phyloP scores from a whole-genome alignment of 2,113 vertebrate species.

The Epinephelus moara region DNA sequence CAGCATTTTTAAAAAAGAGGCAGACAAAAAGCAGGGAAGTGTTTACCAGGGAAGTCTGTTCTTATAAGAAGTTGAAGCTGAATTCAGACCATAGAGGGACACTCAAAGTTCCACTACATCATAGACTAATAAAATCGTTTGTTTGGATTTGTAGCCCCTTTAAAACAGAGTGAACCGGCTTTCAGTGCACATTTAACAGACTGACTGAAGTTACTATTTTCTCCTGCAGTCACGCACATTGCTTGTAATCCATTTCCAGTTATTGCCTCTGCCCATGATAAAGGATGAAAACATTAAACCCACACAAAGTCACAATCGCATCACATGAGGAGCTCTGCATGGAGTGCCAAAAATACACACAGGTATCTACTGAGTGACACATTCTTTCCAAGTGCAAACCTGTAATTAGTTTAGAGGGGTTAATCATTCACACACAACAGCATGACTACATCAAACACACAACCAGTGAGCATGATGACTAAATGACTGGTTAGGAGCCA shows the following conservation, averaged over 20 bases:
- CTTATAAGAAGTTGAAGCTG: neutral
- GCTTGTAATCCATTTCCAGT: too few species aligned
- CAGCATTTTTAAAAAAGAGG: too few species aligned
- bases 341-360: neutral
- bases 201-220: neutral
- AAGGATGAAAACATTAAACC: neutral
- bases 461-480: neutral
- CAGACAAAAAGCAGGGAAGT: too few species aligned
- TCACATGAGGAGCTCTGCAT: neutral
- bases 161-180: neutral
- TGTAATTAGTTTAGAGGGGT: constrained; percentile 10
- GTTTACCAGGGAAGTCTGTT: neutral
- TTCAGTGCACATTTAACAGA: neutral
- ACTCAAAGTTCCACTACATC: neutral
- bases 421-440: constrained; percentile 24
- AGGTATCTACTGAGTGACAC: neutral
- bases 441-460: neutral
- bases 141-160: neutral
- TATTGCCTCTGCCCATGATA: neutral
- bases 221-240: neutral
- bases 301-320: neutral
- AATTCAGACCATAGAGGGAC: neutral
- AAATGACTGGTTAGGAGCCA: neutral
- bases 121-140: neutral
- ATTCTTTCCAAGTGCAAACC: constrained; percentile 27